These are phyloP conservation scores for Drosophila serrata DNA, from an alignment of 1,140 invertebrate species.

Conservation along the genomic window DNA sequence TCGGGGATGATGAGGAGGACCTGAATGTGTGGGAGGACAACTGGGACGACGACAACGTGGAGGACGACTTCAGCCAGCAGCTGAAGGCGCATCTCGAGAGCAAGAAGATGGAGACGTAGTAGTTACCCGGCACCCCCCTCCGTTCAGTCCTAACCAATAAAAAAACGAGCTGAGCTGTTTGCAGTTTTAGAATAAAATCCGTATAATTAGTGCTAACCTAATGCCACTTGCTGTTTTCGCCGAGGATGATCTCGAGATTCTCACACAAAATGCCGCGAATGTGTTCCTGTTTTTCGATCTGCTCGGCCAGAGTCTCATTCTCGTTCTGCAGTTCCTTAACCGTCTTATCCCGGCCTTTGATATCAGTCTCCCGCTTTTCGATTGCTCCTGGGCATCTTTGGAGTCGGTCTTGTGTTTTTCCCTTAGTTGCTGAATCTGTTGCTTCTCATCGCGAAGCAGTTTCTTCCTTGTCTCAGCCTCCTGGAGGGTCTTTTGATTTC, in stretches of 20 bases:
- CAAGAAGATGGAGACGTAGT: conserved; percentile 83
- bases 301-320: conserved; percentile 2
- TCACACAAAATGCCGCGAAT: background rate
- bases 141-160: conserved; percentile 51
- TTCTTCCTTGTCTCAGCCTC: conserved; percentile 19
- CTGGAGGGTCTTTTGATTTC: conserved; percentile 13
- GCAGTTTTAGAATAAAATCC: conserved; percentile 52
- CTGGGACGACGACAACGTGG: conserved; percentile 99
- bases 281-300: background rate
- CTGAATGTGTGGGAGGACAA: conserved; percentile 99
- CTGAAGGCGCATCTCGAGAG: conserved; percentile 88
- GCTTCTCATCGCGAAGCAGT: conserved; percentile 10
- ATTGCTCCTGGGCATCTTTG: conserved; percentile 11
- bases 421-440: background rate
- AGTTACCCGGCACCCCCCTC: conserved; percentile 23
- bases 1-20: conserved; percentile 95
- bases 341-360: background rate
- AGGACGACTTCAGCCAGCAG: conserved; percentile 98
- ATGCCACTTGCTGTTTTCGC: conserved; percentile 27
- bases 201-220: conserved; percentile 41
- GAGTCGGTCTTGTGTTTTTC: background rate
- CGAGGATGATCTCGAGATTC: conserved; percentile 21
- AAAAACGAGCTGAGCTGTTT: conserved; percentile 48
- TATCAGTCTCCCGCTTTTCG: background rate
- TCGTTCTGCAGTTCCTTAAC: conserved; percentile 1